phyloP scores from a whole-genome alignment of 2,113 vertebrate genomes.

The Mormyrus iriodes region DNA sequence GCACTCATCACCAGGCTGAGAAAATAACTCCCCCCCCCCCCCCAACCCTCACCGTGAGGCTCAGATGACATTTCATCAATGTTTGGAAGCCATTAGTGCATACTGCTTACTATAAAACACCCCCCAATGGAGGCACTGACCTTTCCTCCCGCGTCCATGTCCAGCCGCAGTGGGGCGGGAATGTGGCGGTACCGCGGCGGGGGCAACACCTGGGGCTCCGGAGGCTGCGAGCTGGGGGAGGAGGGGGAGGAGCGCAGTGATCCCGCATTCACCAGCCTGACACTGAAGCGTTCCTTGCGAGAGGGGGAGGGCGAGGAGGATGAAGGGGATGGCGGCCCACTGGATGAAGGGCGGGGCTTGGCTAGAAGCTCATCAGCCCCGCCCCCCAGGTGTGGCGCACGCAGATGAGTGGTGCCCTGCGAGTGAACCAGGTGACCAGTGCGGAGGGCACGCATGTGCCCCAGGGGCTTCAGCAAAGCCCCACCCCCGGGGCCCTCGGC shows the following conservation, averaged over 20 bases:
- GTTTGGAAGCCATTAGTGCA: not conserved
- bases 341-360: conserved; percentile 16
- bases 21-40: not conserved
- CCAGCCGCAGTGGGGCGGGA: conserved; percentile 48
- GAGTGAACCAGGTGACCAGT: conserved; percentile 40
- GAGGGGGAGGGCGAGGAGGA: conserved; percentile 28
- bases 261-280: conserved; percentile 35
- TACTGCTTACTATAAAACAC: not conserved
- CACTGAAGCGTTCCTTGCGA: conserved; percentile 34
- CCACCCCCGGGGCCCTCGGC: conserved; percentile 23
- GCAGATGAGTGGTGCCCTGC: conserved; percentile 39
- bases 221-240: not conserved
- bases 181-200: conserved; percentile 38
- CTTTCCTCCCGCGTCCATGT: conserved; percentile 34
- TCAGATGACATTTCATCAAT: not conserved
- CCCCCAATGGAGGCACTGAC: conserved; percentile 27
- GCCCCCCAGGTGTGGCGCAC: conserved; percentile 27
- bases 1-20: not conserved
- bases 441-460: conserved; percentile 16
- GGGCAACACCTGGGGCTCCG: not conserved
- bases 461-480: conserved; percentile 31
- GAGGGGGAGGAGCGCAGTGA: conserved; percentile 19
- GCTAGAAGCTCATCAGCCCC: not conserved
- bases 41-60: not conserved
- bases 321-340: conserved; percentile 22